These are phyloP conservation scores for Halcyon badia DNA, from an alignment of 2,797 vertebrate genomes.

Conservation along the genomic window DNA sequence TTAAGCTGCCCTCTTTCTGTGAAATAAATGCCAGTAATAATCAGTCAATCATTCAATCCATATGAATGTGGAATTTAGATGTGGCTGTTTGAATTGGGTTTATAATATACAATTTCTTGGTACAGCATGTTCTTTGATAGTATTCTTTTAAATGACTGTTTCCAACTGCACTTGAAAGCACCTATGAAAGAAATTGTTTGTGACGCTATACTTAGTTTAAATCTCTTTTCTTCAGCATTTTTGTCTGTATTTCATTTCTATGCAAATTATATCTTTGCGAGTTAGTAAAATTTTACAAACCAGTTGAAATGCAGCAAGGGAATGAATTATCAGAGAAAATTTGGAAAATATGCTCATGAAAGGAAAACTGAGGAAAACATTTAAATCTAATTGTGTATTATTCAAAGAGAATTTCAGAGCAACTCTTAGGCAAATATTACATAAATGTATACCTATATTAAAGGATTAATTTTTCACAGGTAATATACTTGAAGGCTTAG, in stretches of 20 bases:
- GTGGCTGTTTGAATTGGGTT: constrained; percentile 57
- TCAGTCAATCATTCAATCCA: constrained; percentile 74
- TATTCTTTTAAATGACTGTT: constrained; percentile 69
- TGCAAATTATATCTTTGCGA: constrained; percentile 70
- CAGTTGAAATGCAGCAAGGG: constrained; percentile 50
- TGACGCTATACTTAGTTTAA: constrained; percentile 61
- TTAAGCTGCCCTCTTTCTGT: constrained; percentile 62
- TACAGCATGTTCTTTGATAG: constrained; percentile 68
- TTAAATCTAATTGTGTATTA: constrained; percentile 67
- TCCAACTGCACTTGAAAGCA: constrained; percentile 71
- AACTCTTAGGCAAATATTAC: constrained; percentile 50
- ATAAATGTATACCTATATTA: constrained; percentile 67
- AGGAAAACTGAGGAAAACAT: constrained; percentile 64
- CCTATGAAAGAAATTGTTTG: constrained; percentile 72
- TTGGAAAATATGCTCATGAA: constrained; percentile 58
- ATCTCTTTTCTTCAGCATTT: constrained; percentile 52
- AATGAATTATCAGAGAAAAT: constrained; percentile 61
- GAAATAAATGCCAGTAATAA: constrained; percentile 74
- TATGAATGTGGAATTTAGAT: constrained; percentile 72
- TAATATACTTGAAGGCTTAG: constrained; percentile 50
- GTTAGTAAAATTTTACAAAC: constrained; percentile 68
- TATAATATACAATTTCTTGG: constrained; percentile 59
- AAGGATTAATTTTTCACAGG: constrained; percentile 67
- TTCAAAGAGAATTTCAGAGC: constrained; percentile 56
- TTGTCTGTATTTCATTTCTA: constrained; percentile 68